A percentile compares a stretch with the other conserved stretches of the same genome.
Conservation (phyloP, 2,113 vertebrate genomes). For the Scomber scombrus region DNA sequence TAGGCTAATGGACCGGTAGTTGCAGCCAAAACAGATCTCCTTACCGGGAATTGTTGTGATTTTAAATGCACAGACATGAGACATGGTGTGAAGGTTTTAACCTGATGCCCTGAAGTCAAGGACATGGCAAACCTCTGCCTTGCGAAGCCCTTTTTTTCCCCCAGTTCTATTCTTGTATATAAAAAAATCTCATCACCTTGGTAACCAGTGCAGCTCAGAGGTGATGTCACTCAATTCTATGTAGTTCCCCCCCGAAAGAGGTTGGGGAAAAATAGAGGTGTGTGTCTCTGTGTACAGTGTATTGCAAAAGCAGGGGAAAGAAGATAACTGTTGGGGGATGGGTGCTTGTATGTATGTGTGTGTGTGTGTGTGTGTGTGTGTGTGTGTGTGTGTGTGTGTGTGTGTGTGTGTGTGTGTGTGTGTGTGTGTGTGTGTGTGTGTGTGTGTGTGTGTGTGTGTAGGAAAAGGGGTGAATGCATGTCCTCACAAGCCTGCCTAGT, state of each 20-base stretch:
- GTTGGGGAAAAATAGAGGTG: conserved; percentile 29
- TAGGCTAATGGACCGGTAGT: conserved; percentile 26
- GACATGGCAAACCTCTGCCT: background rate
- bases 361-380: conserved; percentile 9
- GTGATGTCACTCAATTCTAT: conserved; percentile 46
- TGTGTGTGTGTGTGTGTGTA: background rate
- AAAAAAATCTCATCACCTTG: conserved; percentile 56
- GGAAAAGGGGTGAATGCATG: conserved; percentile 31
- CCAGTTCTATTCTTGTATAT: background rate
- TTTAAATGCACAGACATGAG: background rate
- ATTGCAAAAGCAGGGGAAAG: background rate
- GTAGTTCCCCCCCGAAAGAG: conserved; percentile 5
- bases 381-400: conserved; percentile 4
- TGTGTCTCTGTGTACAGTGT: conserved; percentile 26
- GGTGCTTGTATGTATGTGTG: conserved; percentile 18
- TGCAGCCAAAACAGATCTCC: conserved; percentile 27
- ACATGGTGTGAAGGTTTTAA: conserved; percentile 3
- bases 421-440: conserved; percentile 14
- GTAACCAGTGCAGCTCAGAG: conserved; percentile 68
- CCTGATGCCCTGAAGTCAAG: conserved; percentile 47
- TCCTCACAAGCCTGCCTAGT: conserved; percentile 45
- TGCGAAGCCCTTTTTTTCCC: background rate
- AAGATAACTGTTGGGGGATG: conserved; percentile 34
- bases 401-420: background rate
- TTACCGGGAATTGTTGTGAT: background rate